Percentiles rank a stretch among this genome's conserved stretches.
These are phyloP conservation scores for Chloropsis hardwickii DNA, from an alignment of 2,113 vertebrate species.

Conservation along the genomic window DNA sequence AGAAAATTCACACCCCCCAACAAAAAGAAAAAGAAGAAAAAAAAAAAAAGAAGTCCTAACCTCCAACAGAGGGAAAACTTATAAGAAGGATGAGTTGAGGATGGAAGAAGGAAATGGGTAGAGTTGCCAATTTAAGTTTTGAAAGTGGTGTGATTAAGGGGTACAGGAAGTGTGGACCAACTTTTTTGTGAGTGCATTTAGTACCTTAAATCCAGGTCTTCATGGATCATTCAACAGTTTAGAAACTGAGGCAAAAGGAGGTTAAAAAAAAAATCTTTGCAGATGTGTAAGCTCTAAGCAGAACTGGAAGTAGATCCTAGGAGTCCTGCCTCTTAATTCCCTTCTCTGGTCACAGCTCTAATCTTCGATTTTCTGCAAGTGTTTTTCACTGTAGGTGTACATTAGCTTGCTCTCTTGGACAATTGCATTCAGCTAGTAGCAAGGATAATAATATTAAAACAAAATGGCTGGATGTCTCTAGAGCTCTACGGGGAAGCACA, in stretches of 20 bases:
- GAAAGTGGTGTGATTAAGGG: not conserved
- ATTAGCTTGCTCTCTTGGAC: not conserved
- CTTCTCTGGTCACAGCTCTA: not conserved
- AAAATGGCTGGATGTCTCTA: not conserved
- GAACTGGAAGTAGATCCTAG: not conserved
- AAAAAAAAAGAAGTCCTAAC: no score
- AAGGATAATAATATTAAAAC: not conserved
- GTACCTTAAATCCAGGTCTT: not conserved
- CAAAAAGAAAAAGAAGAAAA: no score
- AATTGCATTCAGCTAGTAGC: not conserved
- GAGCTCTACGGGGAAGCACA: not conserved
- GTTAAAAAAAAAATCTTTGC: not conserved
- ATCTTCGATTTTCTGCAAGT: not conserved
- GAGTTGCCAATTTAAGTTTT: not conserved
- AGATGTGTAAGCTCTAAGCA: not conserved
- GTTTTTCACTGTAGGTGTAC: not conserved
- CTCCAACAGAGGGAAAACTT: not conserved
- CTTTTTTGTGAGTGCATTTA: not conserved
- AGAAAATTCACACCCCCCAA: not conserved
- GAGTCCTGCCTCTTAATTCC: not conserved
- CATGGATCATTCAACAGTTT: not conserved
- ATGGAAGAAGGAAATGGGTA: not conserved
- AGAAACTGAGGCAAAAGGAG: not conserved
- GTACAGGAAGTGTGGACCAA: not conserved
- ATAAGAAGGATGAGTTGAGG: not conserved